Evolutionary conservation across 2,113 vertebrate genomes (phyloP), one percentile per base, ranked within the genome.

Genomic region (Clinocottus analis): DNA sequence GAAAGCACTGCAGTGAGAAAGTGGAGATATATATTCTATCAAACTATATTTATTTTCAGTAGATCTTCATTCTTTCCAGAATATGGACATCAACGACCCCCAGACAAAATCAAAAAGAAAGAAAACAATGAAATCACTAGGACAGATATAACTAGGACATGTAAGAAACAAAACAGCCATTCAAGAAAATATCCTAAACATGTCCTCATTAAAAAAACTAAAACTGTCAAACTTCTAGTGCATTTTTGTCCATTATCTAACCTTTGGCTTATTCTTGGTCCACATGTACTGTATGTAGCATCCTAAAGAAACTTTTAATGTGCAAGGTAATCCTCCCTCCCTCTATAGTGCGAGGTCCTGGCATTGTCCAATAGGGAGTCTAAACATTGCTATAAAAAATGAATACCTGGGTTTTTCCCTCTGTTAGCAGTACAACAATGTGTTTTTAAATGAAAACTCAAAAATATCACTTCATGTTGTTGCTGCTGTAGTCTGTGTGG

Each of bases 21-120:
- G 23, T 33, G 19, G 66, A 51, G 60, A 76, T 43, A 35, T 66
- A 33, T 68, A 64, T 85, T 91, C 88, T 94, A 92, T 80, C 85
- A 92, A 94, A 93, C 92, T 94, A 93, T 80, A 95, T 93, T 94
- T 94, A 93, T 94, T 94, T 89, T 69, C 69, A 85, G 79, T 82
- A 82, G 65, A 75, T 81, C 59, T 89, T 77, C 51, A 55, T 86
- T 89, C 67, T 85, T 84, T 82, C 37, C 75, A 86, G 75, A 86
- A 87, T 37, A 79, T 72, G 33, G 58, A 83, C 82, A 85, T 80
- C 68, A 67, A 60, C 14, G n/a, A 85, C 80, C 56, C 56, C 81
- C 53, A 33, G 55, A 85, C 71, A 77, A 77, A 80, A 75, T 82
- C 58, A 69, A 72, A 86, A 83, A 62, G 25, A 85, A 85, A 77